These are phyloP conservation scores for Lepisosteus oculatus DNA, from an alignment of 2,113 vertebrate genomes.

Conservation along the genomic window DNA sequence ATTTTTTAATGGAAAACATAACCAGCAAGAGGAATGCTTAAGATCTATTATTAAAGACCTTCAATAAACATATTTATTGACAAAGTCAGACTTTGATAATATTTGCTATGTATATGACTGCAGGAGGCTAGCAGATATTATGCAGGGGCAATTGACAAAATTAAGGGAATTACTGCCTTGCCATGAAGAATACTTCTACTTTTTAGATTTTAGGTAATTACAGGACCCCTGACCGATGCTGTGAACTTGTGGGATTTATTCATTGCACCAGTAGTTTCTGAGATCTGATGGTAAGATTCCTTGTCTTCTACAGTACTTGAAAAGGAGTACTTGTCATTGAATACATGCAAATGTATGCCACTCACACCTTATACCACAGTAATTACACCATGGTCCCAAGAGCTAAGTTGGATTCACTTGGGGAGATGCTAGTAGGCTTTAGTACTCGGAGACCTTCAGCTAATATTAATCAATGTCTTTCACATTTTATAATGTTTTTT, in stretches of 20 bases:
- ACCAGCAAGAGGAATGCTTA: neutral
- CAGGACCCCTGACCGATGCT: slow-evolving; percentile 41
- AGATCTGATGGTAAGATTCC: slow-evolving; percentile 22
- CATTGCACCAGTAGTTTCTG: slow-evolving; percentile 21
- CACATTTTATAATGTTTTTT: no score
- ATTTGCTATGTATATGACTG: slow-evolving; percentile 17
- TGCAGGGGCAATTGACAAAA: slow-evolving; percentile 30
- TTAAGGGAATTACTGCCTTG: slow-evolving; percentile 37
- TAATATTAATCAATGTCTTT: no score
- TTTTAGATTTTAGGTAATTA: slow-evolving; percentile 68
- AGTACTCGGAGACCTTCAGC: neutral
- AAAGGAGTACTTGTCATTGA: slow-evolving; percentile 40
- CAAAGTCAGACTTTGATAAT: slow-evolving; percentile 8
- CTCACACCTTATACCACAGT: slow-evolving; percentile 33
- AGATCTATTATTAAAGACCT: slow-evolving; percentile 21
- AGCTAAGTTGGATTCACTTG: slow-evolving; percentile 28
- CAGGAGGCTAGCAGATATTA: neutral
- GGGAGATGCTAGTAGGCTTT: slow-evolving; percentile 2
- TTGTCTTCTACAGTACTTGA: slow-evolving; percentile 24
- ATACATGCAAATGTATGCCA: slow-evolving; percentile 45
- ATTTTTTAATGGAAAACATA: neutral
- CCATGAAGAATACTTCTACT: slow-evolving; percentile 57
- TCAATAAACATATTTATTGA: slow-evolving; percentile 32
- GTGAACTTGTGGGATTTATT: slow-evolving; percentile 54
- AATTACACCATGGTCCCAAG: slow-evolving; percentile 37